Evolutionary conservation across 2,113 vertebrate species (phyloP).

Genomic region (Podarcis cretensis): DNA sequence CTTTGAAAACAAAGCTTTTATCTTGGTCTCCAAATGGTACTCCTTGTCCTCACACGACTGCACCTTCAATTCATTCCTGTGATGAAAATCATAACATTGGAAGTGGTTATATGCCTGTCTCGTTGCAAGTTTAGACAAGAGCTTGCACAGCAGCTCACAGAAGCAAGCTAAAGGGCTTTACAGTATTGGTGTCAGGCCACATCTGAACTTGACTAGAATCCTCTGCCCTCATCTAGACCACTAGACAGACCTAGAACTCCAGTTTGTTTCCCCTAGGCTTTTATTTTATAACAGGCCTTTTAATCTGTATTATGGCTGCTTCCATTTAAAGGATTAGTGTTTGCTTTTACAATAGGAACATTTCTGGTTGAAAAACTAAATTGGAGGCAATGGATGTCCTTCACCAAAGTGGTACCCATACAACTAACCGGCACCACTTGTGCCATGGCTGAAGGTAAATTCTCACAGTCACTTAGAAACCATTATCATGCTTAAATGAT

Average conservation of each 20-base stretch:
- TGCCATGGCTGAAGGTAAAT: not conserved
- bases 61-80: constrained; percentile 20
- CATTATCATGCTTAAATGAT: not conserved
- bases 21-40: constrained; percentile 1
- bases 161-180: not conserved
- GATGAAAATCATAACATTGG: constrained; percentile 19
- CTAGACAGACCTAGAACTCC: not conserved
- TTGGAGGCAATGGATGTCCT: not conserved
- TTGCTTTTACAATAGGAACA: too few species aligned
- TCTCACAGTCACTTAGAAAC: not conserved
- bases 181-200: not conserved
- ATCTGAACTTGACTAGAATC: not conserved
- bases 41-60: constrained; percentile 1
- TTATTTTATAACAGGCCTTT: not conserved
- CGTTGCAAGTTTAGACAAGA: not conserved
- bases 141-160: not conserved
- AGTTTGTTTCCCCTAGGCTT: not conserved
- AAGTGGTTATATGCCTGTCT: not conserved
- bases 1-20: constrained; percentile 28
- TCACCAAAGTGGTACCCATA: not conserved
- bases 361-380: not conserved
- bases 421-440: not conserved
- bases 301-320: not conserved
- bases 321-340: not conserved
- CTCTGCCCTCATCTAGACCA: not conserved